Conservation (phyloP, 2,797 vertebrate species). For the Lepilemur septentrionalis region DNA sequence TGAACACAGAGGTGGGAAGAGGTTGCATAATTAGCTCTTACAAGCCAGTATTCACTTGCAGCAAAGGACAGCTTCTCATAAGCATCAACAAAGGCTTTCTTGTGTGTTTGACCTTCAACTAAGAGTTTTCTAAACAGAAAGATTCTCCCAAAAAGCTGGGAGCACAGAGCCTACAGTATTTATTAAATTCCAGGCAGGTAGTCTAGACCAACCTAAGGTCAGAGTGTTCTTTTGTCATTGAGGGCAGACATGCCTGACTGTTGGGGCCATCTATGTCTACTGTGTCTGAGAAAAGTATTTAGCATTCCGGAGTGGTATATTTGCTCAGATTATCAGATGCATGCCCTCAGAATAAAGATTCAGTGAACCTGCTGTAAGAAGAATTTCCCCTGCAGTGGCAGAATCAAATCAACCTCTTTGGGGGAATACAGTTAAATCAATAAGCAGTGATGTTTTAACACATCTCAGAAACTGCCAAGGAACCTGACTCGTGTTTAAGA, state of each 20-base stretch:
- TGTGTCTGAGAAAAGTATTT: not conserved
- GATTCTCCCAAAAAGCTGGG: not conserved
- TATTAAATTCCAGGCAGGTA: not conserved
- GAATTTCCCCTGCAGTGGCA: not conserved
- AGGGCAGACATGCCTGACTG: not conserved
- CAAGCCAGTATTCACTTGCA: not conserved
- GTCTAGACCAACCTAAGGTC: not conserved
- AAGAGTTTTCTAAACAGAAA: slow-evolving; percentile 49
- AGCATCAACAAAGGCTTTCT: not conserved
- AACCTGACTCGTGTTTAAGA: not conserved
- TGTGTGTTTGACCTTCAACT: not conserved
- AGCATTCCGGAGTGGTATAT: not conserved
- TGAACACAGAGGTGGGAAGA: not conserved
- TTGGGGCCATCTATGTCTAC: not conserved
- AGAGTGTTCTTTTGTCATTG: not conserved
- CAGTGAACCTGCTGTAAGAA: not conserved
- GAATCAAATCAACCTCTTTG: slow-evolving; percentile 1
- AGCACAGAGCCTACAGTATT: not conserved
- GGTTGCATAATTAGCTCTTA: not conserved
- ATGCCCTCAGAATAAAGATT: slow-evolving; percentile 2
- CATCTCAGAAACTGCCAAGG: slow-evolving; percentile 5
- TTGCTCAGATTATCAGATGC: not conserved
- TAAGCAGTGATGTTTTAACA: slow-evolving; percentile 10
- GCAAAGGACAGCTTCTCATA: not conserved
- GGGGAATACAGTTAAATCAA: slow-evolving; percentile 21